Evolutionary conservation across 2,888 invertebrate genomes (phyloP).

Genomic region (Poecilobothrus nobilitatus): DNA sequence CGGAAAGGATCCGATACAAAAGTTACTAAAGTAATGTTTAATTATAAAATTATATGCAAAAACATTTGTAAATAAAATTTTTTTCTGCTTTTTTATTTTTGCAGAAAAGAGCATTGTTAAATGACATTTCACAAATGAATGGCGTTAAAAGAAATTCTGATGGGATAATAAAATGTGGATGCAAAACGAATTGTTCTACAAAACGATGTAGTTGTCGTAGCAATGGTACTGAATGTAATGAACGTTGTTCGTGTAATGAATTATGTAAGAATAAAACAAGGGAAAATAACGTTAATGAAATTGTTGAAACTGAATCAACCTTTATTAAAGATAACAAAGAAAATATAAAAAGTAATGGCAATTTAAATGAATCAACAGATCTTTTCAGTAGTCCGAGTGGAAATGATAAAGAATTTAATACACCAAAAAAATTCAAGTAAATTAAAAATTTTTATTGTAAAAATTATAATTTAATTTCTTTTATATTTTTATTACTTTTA

Average conservation of each 20-base stretch:
- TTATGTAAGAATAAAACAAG: slow-evolving; percentile 40
- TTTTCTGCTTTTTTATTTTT: neutral
- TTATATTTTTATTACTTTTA: slow-evolving; percentile 8
- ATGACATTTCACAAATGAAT: neutral
- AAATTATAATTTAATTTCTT: slow-evolving; percentile 7
- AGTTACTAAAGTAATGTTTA: neutral
- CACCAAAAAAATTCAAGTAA: slow-evolving; percentile 14
- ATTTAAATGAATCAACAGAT: slow-evolving; percentile 11
- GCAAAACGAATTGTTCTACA: slow-evolving; percentile 49
- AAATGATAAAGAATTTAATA: neutral
- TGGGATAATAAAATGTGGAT: slow-evolving; percentile 52
- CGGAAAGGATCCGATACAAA: neutral
- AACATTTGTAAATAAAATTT: neutral
- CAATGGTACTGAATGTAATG: slow-evolving; percentile 43
- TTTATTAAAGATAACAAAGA: too few relatives aligned
- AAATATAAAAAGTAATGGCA: neutral
- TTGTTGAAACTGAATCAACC: too few relatives aligned
- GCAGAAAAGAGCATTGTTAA: neutral
- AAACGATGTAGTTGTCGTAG: slow-evolving; percentile 55
- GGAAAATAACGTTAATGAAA: neutral
- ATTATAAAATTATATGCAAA: neutral
- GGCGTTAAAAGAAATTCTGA: slow-evolving; percentile 49
- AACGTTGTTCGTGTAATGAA: slow-evolving; percentile 49
- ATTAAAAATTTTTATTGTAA: neutral
- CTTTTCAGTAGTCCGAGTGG: neutral